These are phyloP conservation scores for Zosterops hypoxanthus DNA, from an alignment of 2,113 vertebrate genomes.

Conservation along the genomic window DNA sequence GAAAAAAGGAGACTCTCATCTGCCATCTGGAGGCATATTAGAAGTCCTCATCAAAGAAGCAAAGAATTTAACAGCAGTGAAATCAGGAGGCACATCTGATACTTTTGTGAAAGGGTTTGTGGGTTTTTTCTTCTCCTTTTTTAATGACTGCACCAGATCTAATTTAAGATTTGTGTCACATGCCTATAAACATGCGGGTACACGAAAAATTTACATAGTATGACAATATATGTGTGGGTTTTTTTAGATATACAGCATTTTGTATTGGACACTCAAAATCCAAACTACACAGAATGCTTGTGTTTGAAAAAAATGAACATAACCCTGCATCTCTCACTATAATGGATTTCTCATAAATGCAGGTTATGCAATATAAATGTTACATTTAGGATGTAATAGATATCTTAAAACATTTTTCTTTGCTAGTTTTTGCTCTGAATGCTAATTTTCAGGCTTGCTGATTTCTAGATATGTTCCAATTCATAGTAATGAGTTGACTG, in stretches of 20 bases:
- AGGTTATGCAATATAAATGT: not conserved
- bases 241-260: not conserved
- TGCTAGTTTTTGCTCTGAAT: not conserved
- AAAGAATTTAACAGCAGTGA: conserved; percentile 94
- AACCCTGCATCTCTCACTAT: not conserved
- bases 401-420: not conserved
- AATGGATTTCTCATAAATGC: not conserved
- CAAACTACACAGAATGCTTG: not conserved
- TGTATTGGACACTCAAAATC: not conserved
- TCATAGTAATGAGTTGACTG: not conserved
- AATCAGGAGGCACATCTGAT: conserved; percentile 92
- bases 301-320: not conserved
- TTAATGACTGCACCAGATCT: not conserved
- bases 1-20: conserved; percentile 80
- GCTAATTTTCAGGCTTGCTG: not conserved
- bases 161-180: not conserved
- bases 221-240: fast-evolving
- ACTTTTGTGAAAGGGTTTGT: conserved; percentile 95
- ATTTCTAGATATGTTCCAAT: not conserved
- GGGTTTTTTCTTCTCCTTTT: not conserved
- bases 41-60: conserved; percentile 95
- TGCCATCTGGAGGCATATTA: conserved; percentile 88
- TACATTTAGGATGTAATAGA: not conserved
- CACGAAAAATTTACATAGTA: not conserved
- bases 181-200: not conserved